phyloP scores from a whole-genome alignment of 2,888 invertebrate genomes.

The Tetheella fluctuosa region DNA sequence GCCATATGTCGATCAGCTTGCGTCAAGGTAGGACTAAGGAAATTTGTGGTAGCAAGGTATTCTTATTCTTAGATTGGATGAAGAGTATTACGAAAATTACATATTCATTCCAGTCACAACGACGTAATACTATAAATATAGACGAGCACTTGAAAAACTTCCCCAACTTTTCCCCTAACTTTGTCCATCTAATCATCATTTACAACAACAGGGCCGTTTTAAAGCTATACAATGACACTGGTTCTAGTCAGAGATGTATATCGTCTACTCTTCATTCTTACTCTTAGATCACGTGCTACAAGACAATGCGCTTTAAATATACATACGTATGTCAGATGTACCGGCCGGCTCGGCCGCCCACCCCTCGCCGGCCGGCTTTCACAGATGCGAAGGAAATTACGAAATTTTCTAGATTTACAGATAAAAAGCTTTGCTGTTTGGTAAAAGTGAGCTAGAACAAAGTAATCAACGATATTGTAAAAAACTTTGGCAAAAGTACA shows the following conservation, averaged over 20 bases:
- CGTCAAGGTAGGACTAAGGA: background rate
- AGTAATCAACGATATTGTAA: background rate
- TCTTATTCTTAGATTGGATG: background rate
- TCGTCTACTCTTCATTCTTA: background rate
- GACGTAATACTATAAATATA: conserved; percentile 1
- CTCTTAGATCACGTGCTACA: conserved; percentile 50
- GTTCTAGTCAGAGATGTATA: background rate
- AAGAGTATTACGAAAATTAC: background rate
- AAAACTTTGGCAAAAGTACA: background rate
- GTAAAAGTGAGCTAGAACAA: background rate
- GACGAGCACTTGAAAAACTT: background rate
- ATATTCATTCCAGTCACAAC: background rate
- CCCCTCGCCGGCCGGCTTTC: conserved; percentile 45
- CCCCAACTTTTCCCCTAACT: background rate
- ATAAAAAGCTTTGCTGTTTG: background rate
- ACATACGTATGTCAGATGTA: conserved; percentile 30
- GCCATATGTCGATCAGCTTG: conserved; percentile 23
- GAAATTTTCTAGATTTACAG: background rate
- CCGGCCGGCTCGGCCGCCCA: conserved; percentile 44
- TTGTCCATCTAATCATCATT: background rate
- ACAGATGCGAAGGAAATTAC: conserved; percentile 26
- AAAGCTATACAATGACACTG: background rate
- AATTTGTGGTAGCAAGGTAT: background rate
- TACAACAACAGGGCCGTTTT: background rate
- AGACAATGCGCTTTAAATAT: conserved; percentile 31